Base-by-base conservation (phyloP, 2,113 vertebrate genomes). In the Vulpes lagopus region DNA sequence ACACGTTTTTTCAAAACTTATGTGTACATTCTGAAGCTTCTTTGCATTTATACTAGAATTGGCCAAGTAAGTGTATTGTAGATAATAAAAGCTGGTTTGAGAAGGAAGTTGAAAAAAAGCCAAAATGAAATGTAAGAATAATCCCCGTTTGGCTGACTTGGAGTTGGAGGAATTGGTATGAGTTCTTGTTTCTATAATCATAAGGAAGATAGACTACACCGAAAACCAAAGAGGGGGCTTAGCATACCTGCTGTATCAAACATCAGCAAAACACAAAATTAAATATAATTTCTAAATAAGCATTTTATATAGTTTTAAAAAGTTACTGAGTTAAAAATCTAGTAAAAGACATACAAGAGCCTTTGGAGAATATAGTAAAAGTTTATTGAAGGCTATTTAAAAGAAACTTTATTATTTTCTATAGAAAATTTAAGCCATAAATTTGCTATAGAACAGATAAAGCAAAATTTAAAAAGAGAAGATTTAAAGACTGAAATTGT, bases 291-390 rank as follows among this genome's bases (percentile, higher is more conserved):
- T 73, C 69, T 43, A 80, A 92, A 65, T 27, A 49, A 17, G 25
- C 9, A 53, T 23, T 60, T 93, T 80, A 93, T 86, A 81, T 55
- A 85, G 20, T 76, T 84, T 92, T 59, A 20, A 86, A 81, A 82
- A 81, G 23, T 2, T 30, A 35, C 17, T 15, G 35, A 16, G 32
- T 6, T 38, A 22, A 76, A 60, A 96, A 74, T 85, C 38, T 69
- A 62, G 32, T 3, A n/a, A 62, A 90, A 91, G 10, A 53, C 11
- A n/a, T 67, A 20, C 38, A 76, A 84, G 15, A 51, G 19, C 38
- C 17, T 90, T 95, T 93, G 25, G 32, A 35, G 22, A 95, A 82
- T 76, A 82, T 82, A 62, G 19, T 35, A 78, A 76, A 69, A 71
- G 10, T 64, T 71, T 64, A n/a, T 11, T 71, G 9, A 64, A 91